phyloP scores from a whole-genome alignment of 2,888 invertebrate genomes.

The Gymnosoma rotundatum region DNA sequence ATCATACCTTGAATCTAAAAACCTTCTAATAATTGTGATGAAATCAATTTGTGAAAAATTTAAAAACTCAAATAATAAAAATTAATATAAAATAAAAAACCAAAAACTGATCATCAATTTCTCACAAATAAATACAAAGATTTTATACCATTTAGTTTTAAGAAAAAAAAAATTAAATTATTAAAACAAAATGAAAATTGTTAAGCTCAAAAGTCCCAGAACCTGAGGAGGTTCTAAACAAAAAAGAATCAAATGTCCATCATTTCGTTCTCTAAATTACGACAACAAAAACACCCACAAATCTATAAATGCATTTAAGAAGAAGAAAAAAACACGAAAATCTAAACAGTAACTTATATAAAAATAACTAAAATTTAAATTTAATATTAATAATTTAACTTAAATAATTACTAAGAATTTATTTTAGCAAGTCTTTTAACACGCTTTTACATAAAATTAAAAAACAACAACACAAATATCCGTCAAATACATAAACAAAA shows the following conservation, averaged over 20 bases:
- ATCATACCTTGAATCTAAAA: slow-evolving; percentile 59
- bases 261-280: slow-evolving; percentile 44
- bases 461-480: too few species aligned
- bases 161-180: slow-evolving; percentile 33
- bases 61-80: slow-evolving; percentile 18
- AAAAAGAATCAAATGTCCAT: slow-evolving; percentile 21
- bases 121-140: slow-evolving; percentile 49
- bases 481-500: too few species aligned
- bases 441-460: too few species aligned
- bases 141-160: slow-evolving; percentile 63
- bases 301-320: slow-evolving; percentile 61
- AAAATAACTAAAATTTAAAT: too few species aligned
- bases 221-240: slow-evolving; percentile 46
- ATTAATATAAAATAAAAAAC: slow-evolving; percentile 13
- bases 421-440: too few species aligned
- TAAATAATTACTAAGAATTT: too few species aligned
- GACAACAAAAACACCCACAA: slow-evolving; percentile 53
- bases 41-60: slow-evolving; percentile 48
- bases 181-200: background rate
- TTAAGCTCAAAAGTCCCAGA: slow-evolving; percentile 67
- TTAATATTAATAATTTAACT: too few species aligned
- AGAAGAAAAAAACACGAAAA: background rate
- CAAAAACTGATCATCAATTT: slow-evolving; percentile 52
- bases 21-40: slow-evolving; percentile 66
- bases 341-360: slow-evolving; percentile 31